Conservation (phyloP, 1,140 invertebrate species). For the Lordiphosa clarofinis region DNA sequence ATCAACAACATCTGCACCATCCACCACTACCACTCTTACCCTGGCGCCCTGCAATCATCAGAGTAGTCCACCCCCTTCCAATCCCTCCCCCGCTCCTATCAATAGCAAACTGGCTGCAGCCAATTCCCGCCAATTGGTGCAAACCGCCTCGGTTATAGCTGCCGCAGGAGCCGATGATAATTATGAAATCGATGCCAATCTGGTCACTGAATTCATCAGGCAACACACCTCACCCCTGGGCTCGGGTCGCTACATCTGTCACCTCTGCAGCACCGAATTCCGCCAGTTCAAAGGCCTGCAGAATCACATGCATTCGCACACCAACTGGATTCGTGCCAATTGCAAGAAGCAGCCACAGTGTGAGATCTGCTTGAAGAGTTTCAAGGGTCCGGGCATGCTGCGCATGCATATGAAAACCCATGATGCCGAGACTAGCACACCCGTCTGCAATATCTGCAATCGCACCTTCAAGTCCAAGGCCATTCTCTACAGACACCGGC, state of each 20-base stretch:
- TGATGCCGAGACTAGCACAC: constrained; percentile 81
- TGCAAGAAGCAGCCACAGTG: constrained; percentile 84
- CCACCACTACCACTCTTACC: constrained; percentile 13
- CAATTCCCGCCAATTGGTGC: constrained; percentile 64
- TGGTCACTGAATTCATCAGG: constrained; percentile 72
- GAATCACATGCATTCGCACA: constrained; percentile 82
- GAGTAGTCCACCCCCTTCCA: constrained; percentile 15
- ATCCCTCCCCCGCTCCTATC: constrained; percentile 25
- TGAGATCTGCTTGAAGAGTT: constrained; percentile 82
- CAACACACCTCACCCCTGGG: constrained; percentile 66
- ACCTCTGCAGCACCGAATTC: constrained; percentile 83
- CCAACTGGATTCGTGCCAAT: constrained; percentile 83
- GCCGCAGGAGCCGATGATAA: constrained; percentile 66
- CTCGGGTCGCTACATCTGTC: constrained; percentile 82
- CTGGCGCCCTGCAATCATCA: constrained; percentile 59
- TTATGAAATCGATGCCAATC: constrained; percentile 69
- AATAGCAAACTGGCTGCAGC: constrained; percentile 59
- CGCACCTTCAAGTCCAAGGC: constrained; percentile 82
- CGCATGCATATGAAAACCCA: constrained; percentile 84
- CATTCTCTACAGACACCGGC: constrained; percentile 82
- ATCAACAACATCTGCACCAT: constrained; percentile 7
- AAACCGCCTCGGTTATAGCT: constrained; percentile 72
- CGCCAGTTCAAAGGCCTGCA: constrained; percentile 82
- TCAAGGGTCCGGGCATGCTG: constrained; percentile 83
- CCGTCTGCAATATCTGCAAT: constrained; percentile 82